Evolutionary conservation across 2,888 invertebrate genomes (phyloP).

Genomic region (Nineta flava): DNA sequence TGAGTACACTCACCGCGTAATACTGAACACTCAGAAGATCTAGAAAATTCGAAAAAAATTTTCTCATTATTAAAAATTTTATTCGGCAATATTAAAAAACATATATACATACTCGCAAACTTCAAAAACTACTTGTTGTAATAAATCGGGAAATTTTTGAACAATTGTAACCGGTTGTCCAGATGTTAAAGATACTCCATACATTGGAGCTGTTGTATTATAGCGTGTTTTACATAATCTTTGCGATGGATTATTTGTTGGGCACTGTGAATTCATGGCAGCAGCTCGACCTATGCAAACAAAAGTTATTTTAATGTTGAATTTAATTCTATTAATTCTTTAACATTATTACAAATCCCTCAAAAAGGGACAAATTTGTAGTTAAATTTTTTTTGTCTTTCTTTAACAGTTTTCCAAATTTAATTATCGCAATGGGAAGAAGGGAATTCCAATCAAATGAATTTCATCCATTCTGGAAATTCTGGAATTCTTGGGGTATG

Average conservation of each 20-base stretch:
- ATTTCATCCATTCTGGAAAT: too few relatives aligned
- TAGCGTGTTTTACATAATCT: conserved; percentile 77
- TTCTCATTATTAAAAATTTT: background rate
- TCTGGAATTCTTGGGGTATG: too few relatives aligned
- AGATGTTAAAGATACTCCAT: conserved; percentile 83
- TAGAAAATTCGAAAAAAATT: conserved; percentile 28
- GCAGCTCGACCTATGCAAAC: conserved; percentile 19
- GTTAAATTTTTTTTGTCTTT: too few relatives aligned
- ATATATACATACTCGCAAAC: conserved; percentile 29
- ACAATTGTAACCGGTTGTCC: conserved; percentile 88
- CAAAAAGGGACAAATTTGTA: too few relatives aligned
- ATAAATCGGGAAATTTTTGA: conserved; percentile 81
- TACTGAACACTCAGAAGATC: conserved; percentile 76
- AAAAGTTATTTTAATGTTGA: background rate
- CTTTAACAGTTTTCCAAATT: too few relatives aligned
- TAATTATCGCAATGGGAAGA: too few relatives aligned
- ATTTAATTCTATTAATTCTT: too few relatives aligned
- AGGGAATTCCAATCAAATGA: too few relatives aligned
- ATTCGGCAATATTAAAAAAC: background rate
- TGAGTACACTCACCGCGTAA: conserved; percentile 82
- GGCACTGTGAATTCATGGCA: conserved; percentile 23
- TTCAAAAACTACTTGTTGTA: conserved; percentile 87
- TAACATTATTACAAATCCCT: too few relatives aligned
- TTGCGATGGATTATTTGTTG: conserved; percentile 43
- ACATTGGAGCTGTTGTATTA: conserved; percentile 89